Conservation (phyloP, 2,888 invertebrate species). For the Melanostoma mellinum region DNA sequence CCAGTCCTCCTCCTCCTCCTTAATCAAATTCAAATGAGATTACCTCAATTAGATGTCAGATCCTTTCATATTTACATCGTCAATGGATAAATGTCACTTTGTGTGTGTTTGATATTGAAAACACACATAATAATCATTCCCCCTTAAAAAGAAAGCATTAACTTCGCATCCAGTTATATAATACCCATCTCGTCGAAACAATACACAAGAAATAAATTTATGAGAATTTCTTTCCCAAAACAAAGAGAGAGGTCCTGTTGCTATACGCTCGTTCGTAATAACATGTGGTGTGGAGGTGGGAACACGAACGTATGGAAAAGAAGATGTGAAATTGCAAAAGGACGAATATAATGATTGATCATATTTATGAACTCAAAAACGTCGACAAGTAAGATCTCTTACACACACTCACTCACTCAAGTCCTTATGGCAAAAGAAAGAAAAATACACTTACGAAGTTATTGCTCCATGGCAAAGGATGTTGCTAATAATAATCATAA, state of each 20-base stretch:
- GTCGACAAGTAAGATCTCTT: neutral
- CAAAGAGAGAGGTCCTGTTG: conserved; percentile 12
- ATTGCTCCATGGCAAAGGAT: conserved; percentile 47
- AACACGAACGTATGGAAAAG: neutral
- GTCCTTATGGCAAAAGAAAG: conserved; percentile 15
- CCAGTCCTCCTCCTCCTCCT: conserved; percentile 19
- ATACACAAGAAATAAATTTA: conserved; percentile 27
- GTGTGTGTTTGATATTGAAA: conserved; percentile 33
- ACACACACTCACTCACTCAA: conserved; percentile 5
- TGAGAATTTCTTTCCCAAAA: conserved; percentile 8
- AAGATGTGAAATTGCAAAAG: conserved; percentile 55
- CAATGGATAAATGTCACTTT: conserved; percentile 50
- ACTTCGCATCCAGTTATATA: conserved; percentile 8
- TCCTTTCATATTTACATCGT: conserved; percentile 50
- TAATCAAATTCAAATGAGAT: conserved; percentile 65
- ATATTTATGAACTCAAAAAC: conserved; percentile 59
- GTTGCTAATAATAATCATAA: conserved; percentile 70
- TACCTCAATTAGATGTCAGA: conserved; percentile 69
- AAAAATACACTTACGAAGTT: conserved; percentile 20
- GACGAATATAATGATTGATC: conserved; percentile 63
- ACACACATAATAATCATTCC: conserved; percentile 33
- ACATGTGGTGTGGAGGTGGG: neutral
- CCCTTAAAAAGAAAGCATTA: conserved; percentile 6
- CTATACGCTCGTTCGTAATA: neutral
- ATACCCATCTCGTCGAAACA: conserved; percentile 4